Base-by-base conservation (phyloP, 2,888 invertebrate species). In the Atethmia centrago region DNA sequence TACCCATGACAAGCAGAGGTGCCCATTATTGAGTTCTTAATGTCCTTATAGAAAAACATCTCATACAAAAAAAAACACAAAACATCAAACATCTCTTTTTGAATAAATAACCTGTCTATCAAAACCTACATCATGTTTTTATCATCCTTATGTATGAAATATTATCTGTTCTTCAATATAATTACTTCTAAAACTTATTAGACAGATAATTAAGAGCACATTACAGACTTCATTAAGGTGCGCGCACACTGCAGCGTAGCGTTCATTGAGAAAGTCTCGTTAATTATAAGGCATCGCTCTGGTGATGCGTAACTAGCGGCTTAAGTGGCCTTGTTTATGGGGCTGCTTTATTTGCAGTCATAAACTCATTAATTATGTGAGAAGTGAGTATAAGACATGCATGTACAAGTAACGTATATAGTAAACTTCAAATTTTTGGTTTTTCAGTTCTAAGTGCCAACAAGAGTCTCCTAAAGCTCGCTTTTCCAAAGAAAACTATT, bases 261-360 rank as follows among this genome's bases (percentile, higher is more conserved):
- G 84, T 82, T 85, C 85, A 83, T 80, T 83, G 85, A 83, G 91
- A 92, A 91, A 91, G 88, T 77, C 67, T 72, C 40, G 63, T 79
- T 88, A 90, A 89, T 90, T 89, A 86, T 79, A 81, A 75, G 62
- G 53, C 65, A 64, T 66, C 51, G 63, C 70, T 68, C 82, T 84
- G 82, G 84, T 87, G 83, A 79, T 72, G 84, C 83, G 74, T 77
- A 82, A 80, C 79, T 67, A 36, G 49, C 21, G 45, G 49, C 21
- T n/a, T 31, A 36, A 66, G 31, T 70, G 56, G 56, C 45, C 78
- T 69, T 74, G 36, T 74, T 67, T 47, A 67, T 72, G 47, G 0
- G 16, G 21, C 25, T 62, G 31, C 55, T 51, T 56, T 73, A 73
- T 69, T 59, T 68, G 7, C 10, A 42, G 65, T 47, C 59, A 47